Conservation (phyloP, 2,888 invertebrate species). For the Spodoptera exigua region DNA sequence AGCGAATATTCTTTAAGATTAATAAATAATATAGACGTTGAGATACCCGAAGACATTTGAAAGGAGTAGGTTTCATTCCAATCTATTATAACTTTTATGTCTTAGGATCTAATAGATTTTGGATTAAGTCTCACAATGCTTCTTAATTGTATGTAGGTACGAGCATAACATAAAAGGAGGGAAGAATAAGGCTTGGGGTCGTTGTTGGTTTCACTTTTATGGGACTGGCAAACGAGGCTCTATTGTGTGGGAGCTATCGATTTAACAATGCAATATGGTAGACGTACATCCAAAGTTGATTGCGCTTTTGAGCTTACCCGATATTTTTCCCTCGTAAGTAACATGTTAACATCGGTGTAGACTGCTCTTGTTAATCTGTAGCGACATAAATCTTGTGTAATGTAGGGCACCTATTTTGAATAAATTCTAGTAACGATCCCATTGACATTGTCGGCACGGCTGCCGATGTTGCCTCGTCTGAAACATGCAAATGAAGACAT, state of each 20-base stretch:
- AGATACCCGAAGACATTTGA: constrained; percentile 35
- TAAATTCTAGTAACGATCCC: constrained; percentile 76
- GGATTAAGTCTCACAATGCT: constrained; percentile 70
- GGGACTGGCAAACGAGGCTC: constrained; percentile 76
- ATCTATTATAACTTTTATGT: constrained; percentile 58
- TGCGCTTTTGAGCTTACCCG: constrained; percentile 68
- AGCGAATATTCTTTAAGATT: constrained; percentile 29
- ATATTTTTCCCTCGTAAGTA: constrained; percentile 49
- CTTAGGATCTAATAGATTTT: constrained; percentile 61
- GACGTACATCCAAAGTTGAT: constrained; percentile 75
- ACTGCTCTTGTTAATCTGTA: constrained; percentile 54
- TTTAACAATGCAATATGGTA: constrained; percentile 78
- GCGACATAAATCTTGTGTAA: constrained; percentile 52
- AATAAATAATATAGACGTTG: constrained; percentile 21
- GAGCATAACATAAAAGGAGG: constrained; percentile 60
- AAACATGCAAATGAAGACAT: constrained; percentile 86
- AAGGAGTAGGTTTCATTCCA: constrained; percentile 37
- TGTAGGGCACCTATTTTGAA: constrained; percentile 67
- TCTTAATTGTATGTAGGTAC: constrained; percentile 64
- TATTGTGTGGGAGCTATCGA: constrained; percentile 78
- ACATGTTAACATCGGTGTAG: constrained; percentile 40
- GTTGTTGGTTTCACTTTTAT: constrained; percentile 82
- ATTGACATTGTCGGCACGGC: constrained; percentile 76
- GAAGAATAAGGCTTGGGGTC: constrained; percentile 66
- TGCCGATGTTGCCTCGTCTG: constrained; percentile 68